Evolutionary conservation across 2,888 invertebrate species (phyloP).

Genomic region (Chaitophorus viminalis): DNA sequence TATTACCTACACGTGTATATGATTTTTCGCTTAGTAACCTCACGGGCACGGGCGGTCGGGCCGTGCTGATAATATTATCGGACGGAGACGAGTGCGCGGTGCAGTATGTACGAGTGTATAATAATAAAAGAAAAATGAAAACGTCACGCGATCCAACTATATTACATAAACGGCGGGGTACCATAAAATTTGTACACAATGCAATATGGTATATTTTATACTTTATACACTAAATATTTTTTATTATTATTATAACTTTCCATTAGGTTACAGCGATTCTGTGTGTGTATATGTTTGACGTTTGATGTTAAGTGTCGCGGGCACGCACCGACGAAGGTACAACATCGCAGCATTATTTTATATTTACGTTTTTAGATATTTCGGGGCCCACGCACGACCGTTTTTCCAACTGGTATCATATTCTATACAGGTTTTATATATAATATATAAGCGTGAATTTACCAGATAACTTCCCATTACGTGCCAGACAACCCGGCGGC

Average conservation of each 20-base stretch:
- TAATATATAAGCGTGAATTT: not conserved
- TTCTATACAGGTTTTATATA: not conserved
- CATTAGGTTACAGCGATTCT: not conserved
- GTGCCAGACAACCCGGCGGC: conserved; percentile 34
- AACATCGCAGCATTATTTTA: conserved; percentile 18
- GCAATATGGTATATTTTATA: not conserved
- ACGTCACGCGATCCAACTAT: conserved; percentile 52
- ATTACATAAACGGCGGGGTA: not conserved
- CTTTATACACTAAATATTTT: not conserved
- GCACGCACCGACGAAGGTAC: conserved; percentile 50
- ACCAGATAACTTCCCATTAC: not conserved
- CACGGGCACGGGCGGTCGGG: conserved; percentile 39
- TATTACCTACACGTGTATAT: not conserved
- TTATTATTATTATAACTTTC: not conserved
- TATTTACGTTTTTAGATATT: conserved; percentile 3
- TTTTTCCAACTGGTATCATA: not conserved
- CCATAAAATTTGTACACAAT: not conserved
- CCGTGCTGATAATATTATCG: conserved; percentile 8
- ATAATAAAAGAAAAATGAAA: conserved; percentile 31
- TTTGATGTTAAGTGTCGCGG: conserved; percentile 55
- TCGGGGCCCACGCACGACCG: conserved; percentile 48
- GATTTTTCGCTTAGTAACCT: conserved; percentile 19
- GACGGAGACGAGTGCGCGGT: not conserved
- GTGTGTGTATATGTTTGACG: conserved; percentile 12
- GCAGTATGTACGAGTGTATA: not conserved